Conservation (phyloP, 2,113 vertebrate genomes). For the Pygoscelis adeliae region DNA sequence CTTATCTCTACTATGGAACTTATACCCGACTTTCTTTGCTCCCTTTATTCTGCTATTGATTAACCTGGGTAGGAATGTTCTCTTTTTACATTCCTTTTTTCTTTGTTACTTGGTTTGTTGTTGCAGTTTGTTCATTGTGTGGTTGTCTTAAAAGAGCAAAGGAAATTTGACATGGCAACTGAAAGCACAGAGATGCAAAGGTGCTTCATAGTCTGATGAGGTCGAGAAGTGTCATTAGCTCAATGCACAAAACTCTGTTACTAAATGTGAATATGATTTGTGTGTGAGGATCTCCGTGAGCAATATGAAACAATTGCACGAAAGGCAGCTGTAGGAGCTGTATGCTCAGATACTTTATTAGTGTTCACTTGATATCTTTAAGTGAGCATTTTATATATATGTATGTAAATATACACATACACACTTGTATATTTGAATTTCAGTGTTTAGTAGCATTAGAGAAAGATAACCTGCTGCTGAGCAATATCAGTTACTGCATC, state of each 20-base stretch:
- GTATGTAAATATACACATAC: neutral
- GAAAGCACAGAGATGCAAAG: neutral
- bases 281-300: neutral
- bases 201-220: neutral
- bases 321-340: neutral
- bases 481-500: neutral
- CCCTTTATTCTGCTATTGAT: neutral
- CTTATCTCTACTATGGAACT: neutral
- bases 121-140: neutral
- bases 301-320: neutral
- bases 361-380: neutral
- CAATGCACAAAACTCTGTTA: neutral
- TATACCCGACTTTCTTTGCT: neutral
- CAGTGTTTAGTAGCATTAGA: neutral
- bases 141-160: neutral
- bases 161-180: neutral
- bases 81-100: neutral
- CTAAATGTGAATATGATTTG: neutral
- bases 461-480: neutral
- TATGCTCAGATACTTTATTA: neutral
- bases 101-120: neutral
- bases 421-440: neutral
- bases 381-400: neutral
- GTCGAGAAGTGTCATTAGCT: neutral
- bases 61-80: neutral